These are phyloP conservation scores for Cairina moschata DNA, from an alignment of 2,113 vertebrate genomes.

Conservation along the genomic window DNA sequence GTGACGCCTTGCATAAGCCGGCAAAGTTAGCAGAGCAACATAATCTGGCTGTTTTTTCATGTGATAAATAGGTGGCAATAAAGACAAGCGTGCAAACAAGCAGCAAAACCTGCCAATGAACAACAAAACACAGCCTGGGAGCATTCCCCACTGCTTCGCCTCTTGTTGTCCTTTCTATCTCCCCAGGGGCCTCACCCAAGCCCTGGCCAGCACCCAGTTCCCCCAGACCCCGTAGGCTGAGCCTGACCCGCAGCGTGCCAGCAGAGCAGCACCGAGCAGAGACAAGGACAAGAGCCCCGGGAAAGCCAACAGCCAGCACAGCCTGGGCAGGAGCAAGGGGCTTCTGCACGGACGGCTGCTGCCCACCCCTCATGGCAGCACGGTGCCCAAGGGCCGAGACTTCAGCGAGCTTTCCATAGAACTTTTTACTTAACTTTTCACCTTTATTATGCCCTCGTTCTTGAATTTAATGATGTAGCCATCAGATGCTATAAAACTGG, in stretches of 20 bases:
- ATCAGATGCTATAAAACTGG: background rate
- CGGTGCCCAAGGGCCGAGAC: background rate
- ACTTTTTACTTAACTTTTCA: background rate
- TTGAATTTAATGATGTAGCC: background rate
- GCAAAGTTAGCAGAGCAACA: background rate
- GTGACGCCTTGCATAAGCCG: background rate
- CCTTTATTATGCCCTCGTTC: background rate
- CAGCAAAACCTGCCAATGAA: background rate
- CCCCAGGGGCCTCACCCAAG: rapidly evolving
- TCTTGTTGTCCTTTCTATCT: background rate
- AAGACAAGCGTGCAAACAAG: rapidly evolving
- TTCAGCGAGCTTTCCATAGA: background rate
- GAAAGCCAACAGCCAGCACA: background rate
- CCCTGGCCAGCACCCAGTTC: background rate
- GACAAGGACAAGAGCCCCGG: background rate
- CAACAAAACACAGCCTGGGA: background rate
- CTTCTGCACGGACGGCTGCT: background rate
- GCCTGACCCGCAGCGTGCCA: background rate
- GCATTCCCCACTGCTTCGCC: background rate
- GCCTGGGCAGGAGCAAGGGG: background rate
- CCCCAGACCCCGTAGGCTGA: background rate
- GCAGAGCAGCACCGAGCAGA: no score
- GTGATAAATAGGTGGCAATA: background rate
- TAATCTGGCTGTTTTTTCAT: background rate
- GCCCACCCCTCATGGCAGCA: background rate